These are phyloP conservation scores for Neomicropteryx cornuta DNA, from an alignment of 1,140 invertebrate genomes.

Conservation along the genomic window DNA sequence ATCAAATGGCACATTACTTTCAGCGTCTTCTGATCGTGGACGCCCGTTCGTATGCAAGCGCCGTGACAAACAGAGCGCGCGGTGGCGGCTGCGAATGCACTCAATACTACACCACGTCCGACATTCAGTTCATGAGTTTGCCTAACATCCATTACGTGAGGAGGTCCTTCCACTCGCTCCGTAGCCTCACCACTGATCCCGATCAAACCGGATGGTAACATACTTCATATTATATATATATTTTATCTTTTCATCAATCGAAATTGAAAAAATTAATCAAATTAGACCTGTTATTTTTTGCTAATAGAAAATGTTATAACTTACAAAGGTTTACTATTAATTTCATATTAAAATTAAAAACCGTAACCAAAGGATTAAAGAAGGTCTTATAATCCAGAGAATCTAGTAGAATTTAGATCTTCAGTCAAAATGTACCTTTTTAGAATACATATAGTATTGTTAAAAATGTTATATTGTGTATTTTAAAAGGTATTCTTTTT, in stretches of 20 bases:
- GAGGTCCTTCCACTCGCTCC: slow-evolving; percentile 69
- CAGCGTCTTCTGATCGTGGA: slow-evolving; percentile 94
- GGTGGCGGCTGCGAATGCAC: slow-evolving; percentile 93
- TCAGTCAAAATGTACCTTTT: too few relatives aligned
- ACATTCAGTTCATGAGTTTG: slow-evolving; percentile 95
- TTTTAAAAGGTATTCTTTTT: neutral
- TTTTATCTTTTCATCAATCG: slow-evolving; percentile 1
- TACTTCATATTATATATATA: slow-evolving; percentile 5
- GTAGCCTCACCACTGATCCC: slow-evolving; percentile 62
- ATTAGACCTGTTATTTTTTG: neutral
- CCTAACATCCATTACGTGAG: slow-evolving; percentile 94
- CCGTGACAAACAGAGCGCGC: slow-evolving; percentile 88
- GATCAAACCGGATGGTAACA: slow-evolving; percentile 70
- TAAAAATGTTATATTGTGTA: slow-evolving; percentile 1
- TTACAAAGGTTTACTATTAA: too few relatives aligned
- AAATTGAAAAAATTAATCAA: neutral
- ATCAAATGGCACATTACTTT: too few relatives aligned
- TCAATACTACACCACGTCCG: slow-evolving; percentile 89
- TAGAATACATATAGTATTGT: neutral
- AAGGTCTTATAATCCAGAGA: too few relatives aligned
- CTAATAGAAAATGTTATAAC: too few relatives aligned
- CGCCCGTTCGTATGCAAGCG: slow-evolving; percentile 88
- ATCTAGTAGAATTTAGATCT: too few relatives aligned
- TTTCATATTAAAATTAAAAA: too few relatives aligned
- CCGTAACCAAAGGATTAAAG: too few relatives aligned